phyloP scores from a whole-genome alignment of 2,113 vertebrate species.

The Asarcornis scutulata region DNA sequence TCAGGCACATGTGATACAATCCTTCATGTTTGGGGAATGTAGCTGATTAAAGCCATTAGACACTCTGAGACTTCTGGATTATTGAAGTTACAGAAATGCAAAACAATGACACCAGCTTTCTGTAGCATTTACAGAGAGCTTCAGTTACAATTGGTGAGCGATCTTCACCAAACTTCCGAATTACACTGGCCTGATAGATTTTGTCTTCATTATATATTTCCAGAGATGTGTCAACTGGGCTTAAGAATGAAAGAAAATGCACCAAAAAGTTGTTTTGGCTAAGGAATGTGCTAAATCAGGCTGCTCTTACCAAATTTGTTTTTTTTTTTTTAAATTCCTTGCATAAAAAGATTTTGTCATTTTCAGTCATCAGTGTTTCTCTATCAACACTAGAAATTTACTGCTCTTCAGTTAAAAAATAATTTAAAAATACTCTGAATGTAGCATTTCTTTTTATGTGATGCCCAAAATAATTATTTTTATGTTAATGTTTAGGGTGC shows the following conservation, averaged over 20 bases:
- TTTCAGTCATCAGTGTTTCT: background rate
- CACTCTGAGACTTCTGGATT: background rate
- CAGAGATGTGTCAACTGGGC: background rate
- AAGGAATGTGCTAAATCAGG: background rate
- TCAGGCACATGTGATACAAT: background rate
- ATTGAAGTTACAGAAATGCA: background rate
- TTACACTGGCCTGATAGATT: background rate
- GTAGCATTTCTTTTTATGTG: background rate
- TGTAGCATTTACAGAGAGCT: background rate
- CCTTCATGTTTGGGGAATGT: background rate
- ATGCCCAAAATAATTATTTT: background rate
- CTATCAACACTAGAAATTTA: background rate
- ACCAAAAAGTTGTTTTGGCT: background rate
- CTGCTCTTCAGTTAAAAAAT: conserved; percentile 3
- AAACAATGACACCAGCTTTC: background rate
- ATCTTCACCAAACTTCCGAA: background rate
- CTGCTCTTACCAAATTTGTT: background rate
- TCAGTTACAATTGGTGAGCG: background rate
- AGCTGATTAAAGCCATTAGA: background rate
- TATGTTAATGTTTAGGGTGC: background rate
- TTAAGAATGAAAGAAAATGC: conserved; percentile 7
- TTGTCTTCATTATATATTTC: background rate
- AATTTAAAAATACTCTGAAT: background rate
- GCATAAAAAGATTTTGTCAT: background rate
- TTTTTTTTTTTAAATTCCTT: background rate